Evolutionary conservation across 2,888 invertebrate genomes (phyloP), one percentile per base, ranked within the genome.

Genomic region (Oligia latruncula): DNA sequence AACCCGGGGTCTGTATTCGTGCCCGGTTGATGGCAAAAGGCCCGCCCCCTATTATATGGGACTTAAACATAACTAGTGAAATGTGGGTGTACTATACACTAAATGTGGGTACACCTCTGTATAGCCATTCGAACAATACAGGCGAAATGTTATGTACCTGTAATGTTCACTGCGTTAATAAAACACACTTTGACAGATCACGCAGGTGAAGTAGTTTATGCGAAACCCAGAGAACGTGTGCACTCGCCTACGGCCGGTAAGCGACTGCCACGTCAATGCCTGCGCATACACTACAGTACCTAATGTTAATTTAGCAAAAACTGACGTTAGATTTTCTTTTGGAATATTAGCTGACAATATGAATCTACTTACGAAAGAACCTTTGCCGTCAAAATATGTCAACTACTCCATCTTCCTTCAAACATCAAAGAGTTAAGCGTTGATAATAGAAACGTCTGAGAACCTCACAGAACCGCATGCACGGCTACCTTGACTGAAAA

Each of bases 381-480:
- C 64, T 74, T 80, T 87, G 76, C 60, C 23, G 65, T 80, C 77
- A 70, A 79, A 77, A 79, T 68, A 60, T n/a, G n/a, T 71, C 67
- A 46, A 43, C 1, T 55, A n/a, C 70, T 73, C 60, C 20, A 55
- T 74, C 79, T 77, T 62, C 52, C 52, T 75, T 73, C 62, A 71
- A 76, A 80, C 77, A 86, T 90, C 70, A 86, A 86, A 81, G 43
- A 77, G n/a, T 52, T 49, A 70, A 77, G 71, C 23, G 67, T 78
- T 67, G 49, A 77, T 77, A 77, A 87, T 76, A 62, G 23, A 71
- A 74, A 35, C 23, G 49, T 68, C 60, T 46, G n/a, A 74, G 29
- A 23, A 55, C 35, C 73, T 23, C 62, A 71, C 52, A 66, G 60
- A 70, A 88, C 78, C n/a, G 66, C 77, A 81, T 78, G 58, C 67